Base-by-base conservation (phyloP, 35 echinoderm and acorn worm species). In the Apostichopus parvimensis region DNA sequence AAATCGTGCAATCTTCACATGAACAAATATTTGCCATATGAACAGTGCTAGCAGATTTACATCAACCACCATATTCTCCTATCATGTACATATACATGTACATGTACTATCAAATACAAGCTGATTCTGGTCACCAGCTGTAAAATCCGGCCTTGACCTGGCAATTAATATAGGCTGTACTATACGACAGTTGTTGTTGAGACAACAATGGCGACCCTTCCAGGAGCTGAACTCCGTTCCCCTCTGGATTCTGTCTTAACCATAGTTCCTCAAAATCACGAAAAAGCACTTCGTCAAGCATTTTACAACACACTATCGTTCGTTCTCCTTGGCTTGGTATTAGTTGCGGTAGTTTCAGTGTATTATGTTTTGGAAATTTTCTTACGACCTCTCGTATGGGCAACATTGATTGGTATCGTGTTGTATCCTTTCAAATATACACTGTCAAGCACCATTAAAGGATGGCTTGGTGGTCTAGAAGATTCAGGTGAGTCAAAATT, bases 401-500 rank as follows among this genome's bases (percentile, higher is more conserved):
- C 94, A n/a, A 87, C 92, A 55, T 73, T 95, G 11, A 93, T 78
- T 84, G 94, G 94, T 6, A 95, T 91, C 13, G 94, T 88, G 6
- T 83, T 95, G 77, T 95, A 95, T 87, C 94, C 94, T 73, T 95
- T 95, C 91, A 95, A 95, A 79, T 95, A 95, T 83, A 92, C 91
- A 76, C 64, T 95, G 8, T 92, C 94, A 6, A 95, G 91, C 72
- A 87, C 79, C 4, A 73, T 91, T 4, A 70, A 90, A 77, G 94
- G 93, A 77, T 98, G 96, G 96, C 91, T 98, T 79, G 90, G 94
- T 53, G 93, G 96, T 23, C 62, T 98, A 23, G 83, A 94, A 79
- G 92, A 95, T 53, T 95, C 96, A 11, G 80, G 96, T 76, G 95
- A 23, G 86, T 10, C 18, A 14, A 45, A 85, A 62, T 8, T 61